Evolutionary conservation across 1,140 invertebrate genomes (phyloP).

Genomic region (Brachionus rubens): DNA sequence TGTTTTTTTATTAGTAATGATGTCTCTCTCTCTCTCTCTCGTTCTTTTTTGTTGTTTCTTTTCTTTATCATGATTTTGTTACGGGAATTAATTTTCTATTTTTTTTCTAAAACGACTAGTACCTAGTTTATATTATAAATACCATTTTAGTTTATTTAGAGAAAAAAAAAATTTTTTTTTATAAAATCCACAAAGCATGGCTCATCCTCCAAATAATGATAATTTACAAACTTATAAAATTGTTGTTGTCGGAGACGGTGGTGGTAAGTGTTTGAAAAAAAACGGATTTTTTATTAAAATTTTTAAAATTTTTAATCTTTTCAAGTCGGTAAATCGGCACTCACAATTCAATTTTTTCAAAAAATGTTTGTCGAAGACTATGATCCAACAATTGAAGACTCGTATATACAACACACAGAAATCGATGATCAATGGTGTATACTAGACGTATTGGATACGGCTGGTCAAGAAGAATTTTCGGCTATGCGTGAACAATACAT

Average conservation of each 20-base stretch:
- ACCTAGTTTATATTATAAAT: too few relatives aligned
- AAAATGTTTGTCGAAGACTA: slow-evolving; percentile 54
- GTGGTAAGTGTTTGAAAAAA: slow-evolving; percentile 55
- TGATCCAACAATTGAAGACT: slow-evolving; percentile 58
- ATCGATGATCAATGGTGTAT: slow-evolving; percentile 86
- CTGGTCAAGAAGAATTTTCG: slow-evolving; percentile 94
- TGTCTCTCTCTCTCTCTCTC: not conserved
- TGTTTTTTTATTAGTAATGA: too few relatives aligned
- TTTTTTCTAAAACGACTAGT: too few relatives aligned
- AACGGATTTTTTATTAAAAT: not conserved
- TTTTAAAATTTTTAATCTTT: not conserved
- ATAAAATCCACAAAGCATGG: slow-evolving; percentile 5
- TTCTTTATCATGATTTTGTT: too few relatives aligned
- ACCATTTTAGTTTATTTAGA: not conserved
- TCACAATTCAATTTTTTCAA: slow-evolving; percentile 72
- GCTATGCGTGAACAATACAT: slow-evolving; percentile 91
- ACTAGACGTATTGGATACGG: slow-evolving; percentile 89
- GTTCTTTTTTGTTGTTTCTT: too few relatives aligned
- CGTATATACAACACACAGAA: slow-evolving; percentile 73
- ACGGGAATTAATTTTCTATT: not conserved
- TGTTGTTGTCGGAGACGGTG: slow-evolving; percentile 82
- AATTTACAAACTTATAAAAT: slow-evolving; percentile 79
- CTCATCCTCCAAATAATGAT: slow-evolving; percentile 63
- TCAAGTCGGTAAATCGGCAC: slow-evolving; percentile 75
- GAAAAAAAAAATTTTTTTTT: slow-evolving; percentile 1